Evolutionary conservation across 2,888 invertebrate genomes (phyloP), one percentile per base, ranked within the genome.

Genomic region (Epinotia demarniana): DNA sequence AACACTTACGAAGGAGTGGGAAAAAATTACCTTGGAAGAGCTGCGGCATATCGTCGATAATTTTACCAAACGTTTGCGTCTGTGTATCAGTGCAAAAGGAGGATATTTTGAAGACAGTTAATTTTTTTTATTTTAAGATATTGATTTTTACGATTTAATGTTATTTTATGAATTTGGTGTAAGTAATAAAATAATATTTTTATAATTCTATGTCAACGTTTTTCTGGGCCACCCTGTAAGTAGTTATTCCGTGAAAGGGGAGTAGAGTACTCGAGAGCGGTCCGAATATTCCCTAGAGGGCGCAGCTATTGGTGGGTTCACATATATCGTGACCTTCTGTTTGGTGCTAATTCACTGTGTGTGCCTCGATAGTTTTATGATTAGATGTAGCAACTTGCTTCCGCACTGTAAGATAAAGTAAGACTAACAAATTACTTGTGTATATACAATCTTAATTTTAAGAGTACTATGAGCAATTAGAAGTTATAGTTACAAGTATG

Each of bases 281-380:
- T 39, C 16, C 39, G 4, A 49, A 55, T 33, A 55, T 67, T 67
- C 58, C 27, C 27, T 11, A 18, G 55, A 33, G 0, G 9, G n/a
- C 23, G n/a, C 16, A 27, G 27, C 49, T 18, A 18, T 53, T 33
- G 33, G 18, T 61, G 3, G 3, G 13, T 69, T 27, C 46, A 79
- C 72, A 71, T 77, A 69, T 79, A 83, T 78, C 80, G 81, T 83
- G 79, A 83, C 83, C 83, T 83, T 83, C 77, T 79, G 83, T 81
- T 82, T 87, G 93, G 93, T 93, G 93, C 93, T 93, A 92, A 88
- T 85, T 84, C 84, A 92, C 89, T 93, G 93, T 92, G 90, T 84
- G 93, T 93, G 93, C 93, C 93, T 93, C 91, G 84, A 72, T 89
- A 86, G 80, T 80, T 80, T 76, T 80, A 85, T 79, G 80, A 76